These are phyloP conservation scores for Drosophila pseudotalamancana DNA, from an alignment of 2,888 invertebrate species.

Conservation along the genomic window DNA sequence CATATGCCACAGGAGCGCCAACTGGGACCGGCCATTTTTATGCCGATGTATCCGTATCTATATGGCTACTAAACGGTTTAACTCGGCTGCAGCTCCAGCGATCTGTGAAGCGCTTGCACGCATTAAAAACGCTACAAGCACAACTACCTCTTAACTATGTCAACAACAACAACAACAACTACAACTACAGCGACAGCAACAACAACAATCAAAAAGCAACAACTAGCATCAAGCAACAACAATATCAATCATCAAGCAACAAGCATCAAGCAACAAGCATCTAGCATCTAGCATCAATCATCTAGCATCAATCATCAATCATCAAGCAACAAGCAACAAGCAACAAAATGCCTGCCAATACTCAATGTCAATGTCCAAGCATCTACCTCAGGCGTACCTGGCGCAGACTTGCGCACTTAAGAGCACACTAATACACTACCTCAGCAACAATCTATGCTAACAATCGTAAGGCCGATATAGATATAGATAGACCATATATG, in stretches of 20 bases:
- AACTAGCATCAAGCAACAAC: too few species aligned
- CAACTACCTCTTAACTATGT: constrained; percentile 5
- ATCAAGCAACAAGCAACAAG: too few species aligned
- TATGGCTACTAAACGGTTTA: constrained; percentile 85
- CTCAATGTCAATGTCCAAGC: constrained; percentile 32
- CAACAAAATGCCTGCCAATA: constrained; percentile 52
- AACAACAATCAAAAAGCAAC: constrained; percentile 13
- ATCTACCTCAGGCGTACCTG: constrained; percentile 80
- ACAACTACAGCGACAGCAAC: constrained; percentile 1
- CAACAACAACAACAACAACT: constrained; percentile 8
- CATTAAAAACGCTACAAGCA: constrained; percentile 62
- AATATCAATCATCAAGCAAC: too few species aligned
- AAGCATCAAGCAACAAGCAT: too few species aligned
- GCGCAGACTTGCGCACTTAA: constrained; percentile 55
- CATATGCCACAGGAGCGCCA: constrained; percentile 88
- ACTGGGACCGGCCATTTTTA: constrained; percentile 87
- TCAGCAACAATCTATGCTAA: constrained; percentile 28
- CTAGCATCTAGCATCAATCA: too few species aligned
- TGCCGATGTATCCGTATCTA: constrained; percentile 87
- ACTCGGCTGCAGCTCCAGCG: constrained; percentile 30
- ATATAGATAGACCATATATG: constrained; percentile 49
- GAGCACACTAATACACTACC: constrained; percentile 38
- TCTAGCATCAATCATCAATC: too few species aligned
- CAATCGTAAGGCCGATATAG: constrained; percentile 24
- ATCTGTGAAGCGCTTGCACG: constrained; percentile 74